Base-by-base conservation (phyloP, 2,113 vertebrate genomes). In the Brachyhypopomus gauderio region DNA sequence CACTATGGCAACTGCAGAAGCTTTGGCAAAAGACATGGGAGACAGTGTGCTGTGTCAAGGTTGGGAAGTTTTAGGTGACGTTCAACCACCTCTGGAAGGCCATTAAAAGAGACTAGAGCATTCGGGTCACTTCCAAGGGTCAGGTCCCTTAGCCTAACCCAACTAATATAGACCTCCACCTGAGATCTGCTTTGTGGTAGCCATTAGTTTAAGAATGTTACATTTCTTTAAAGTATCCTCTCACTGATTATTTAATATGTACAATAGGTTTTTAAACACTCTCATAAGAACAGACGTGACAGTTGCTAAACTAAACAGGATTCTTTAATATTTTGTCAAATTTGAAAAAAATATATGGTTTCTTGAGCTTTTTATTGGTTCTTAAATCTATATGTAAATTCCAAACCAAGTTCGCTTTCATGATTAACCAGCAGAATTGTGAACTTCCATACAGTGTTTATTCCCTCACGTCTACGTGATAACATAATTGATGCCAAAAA, bases 401-500 rank as follows among this genome's bases (percentile, higher is more conserved):
- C 12, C 45, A 14, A 59, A 19, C 17, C 27, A 27, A 22, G 41
- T n/a, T 12, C 7, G 5, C 56, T 45, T 76, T 25, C 58, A 76
- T 62, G 38, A 34, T 73, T 25, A 74, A 80, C 72, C 48, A 69
- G 25, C 5, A 8, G 52, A 81, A 75, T 64, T 48, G 19, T 9
- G 9, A 41, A 6, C 56, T 56, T 11, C 64, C 60, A 58, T 23
- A 63, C 45, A 41, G 20, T 36, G 22, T n/a, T 66, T 59, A 36
- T 67, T 75, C 75, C 36, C 3, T 22, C 19, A 16, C 3, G 5
- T 75, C 17, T 58, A 25, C 3, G 64, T 74, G 27, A 64, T 83
- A 59, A 69, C 34, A n/a, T 79, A 75, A 75, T 34, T 58, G 64
- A 59, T 77, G 48, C 59, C 67, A 81, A 66, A 81, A 66, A 81